Evolutionary conservation across 2,797 vertebrate species (phyloP), one percentile per base, ranked within the genome.

Genomic region (Argya squamiceps): DNA sequence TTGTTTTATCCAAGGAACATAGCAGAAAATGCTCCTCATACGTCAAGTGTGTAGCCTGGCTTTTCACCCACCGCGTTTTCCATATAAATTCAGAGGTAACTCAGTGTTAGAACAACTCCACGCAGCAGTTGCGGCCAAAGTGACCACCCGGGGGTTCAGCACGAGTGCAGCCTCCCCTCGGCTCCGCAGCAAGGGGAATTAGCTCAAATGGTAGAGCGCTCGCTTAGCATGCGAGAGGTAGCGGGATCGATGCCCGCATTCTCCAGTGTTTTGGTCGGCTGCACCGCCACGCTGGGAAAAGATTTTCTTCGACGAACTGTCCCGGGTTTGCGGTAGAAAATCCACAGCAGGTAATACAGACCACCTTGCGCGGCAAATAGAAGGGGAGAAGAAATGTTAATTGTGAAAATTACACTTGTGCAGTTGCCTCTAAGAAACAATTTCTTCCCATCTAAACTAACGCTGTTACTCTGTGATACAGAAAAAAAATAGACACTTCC

Each of bases 161-260:
- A 16, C 2, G 43, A 77, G 4, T 1, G 6, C 7, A 3, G 0
- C 15, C 0, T 1, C 15, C 7, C 11, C 0, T 0, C 3, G 0
- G 0, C 0, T 0, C 0, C 0, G 30, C 22, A n/a, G 6, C 17
- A 12, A 2, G 87, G 92, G 95, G 95, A 96, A 96, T 96, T 96
- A 96, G 91, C 95, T 95, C 93, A 94, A 94, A 88, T 95, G 93
- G 97, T 97, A 97, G 95, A 97, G 96, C 73, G 96, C 95, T 97
- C 70, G 91, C 97, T 97, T 97, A 97, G 97, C 96, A 97, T 97
- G 97, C 60, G 92, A 97, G 97, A 97, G 96, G 96, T 95, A 97
- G 96, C 49, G 93, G 97, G 97, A 97, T 97, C 84, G 84, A 96
- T 97, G 96, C 87, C 84, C 39, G 62, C 84, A 92, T 96, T 95